A percentile compares a stretch with the other conserved stretches of the same genome.
phyloP scores from a whole-genome alignment of 2,797 vertebrate genomes.

The Sciurus vulgaris region DNA sequence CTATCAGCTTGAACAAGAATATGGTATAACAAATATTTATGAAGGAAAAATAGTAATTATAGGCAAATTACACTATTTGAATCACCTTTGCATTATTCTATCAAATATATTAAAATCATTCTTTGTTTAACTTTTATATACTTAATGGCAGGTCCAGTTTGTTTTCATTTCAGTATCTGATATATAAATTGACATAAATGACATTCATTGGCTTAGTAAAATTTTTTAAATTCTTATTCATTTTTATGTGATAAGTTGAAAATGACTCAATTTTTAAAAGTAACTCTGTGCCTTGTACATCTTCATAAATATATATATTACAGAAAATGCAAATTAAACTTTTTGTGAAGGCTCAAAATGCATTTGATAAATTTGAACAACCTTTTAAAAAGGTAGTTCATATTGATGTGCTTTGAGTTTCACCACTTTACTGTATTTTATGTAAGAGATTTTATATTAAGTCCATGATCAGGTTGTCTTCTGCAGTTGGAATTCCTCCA shows the following conservation, averaged over 20 bases:
- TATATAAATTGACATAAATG: background rate
- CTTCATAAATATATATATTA: background rate
- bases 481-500: background rate
- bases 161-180: background rate
- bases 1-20: background rate
- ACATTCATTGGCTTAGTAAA: background rate
- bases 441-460: background rate
- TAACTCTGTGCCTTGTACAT: background rate
- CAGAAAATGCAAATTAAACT: conserved; percentile 25
- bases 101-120: background rate
- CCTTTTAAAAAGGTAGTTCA: background rate
- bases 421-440: background rate
- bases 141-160: background rate
- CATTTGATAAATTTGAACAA: background rate
- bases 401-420: background rate
- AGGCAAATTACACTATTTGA: background rate
- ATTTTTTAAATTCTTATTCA: conserved; percentile 1
- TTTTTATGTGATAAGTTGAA: background rate
- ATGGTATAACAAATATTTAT: background rate
- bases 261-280: background rate
- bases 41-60: background rate
- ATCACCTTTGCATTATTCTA: background rate
- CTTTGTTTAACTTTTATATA: background rate
- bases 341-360: background rate
- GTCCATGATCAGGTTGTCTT: background rate